Conservation (phyloP, 2,888 invertebrate species). For the Lampropteryx suffumata region DNA sequence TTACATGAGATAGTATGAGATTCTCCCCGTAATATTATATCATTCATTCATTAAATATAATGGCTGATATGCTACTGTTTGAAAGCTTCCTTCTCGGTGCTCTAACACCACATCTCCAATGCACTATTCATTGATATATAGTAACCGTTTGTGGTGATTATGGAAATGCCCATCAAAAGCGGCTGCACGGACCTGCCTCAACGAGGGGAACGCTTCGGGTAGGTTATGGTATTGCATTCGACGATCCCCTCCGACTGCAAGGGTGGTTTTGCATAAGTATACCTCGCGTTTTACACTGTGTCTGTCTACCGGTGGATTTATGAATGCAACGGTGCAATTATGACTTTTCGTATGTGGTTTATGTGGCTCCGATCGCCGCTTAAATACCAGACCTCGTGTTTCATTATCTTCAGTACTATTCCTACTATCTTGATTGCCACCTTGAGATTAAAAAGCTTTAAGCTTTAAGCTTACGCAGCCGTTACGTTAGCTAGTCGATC, state of each 20-base stretch:
- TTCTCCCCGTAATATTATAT: neutral
- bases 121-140: constrained; percentile 46
- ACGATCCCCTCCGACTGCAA: constrained; percentile 66
- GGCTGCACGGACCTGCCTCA: constrained; percentile 70
- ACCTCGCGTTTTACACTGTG: constrained; percentile 60
- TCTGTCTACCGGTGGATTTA: constrained; percentile 72
- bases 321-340: constrained; percentile 70
- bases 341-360: constrained; percentile 54
- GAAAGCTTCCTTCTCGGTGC: constrained; percentile 19
- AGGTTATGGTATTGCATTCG: constrained; percentile 78
- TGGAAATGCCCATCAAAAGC: constrained; percentile 72
- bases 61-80: too few relatives aligned
- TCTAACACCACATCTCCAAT: constrained; percentile 33
- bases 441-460: too few relatives aligned
- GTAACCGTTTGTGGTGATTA: constrained; percentile 54
- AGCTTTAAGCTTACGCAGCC: constrained; percentile 1
- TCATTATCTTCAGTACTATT: constrained; percentile 15
- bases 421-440: too few relatives aligned
- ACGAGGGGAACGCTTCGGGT: constrained; percentile 74
- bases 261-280: constrained; percentile 73
- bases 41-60: too few relatives aligned
- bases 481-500: constrained; percentile 39
- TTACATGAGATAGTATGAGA: neutral
- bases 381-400: constrained; percentile 20
- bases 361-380: constrained; percentile 25